phyloP scores from a whole-genome alignment of 2,888 invertebrate genomes.

The Camponotus fellah region DNA sequence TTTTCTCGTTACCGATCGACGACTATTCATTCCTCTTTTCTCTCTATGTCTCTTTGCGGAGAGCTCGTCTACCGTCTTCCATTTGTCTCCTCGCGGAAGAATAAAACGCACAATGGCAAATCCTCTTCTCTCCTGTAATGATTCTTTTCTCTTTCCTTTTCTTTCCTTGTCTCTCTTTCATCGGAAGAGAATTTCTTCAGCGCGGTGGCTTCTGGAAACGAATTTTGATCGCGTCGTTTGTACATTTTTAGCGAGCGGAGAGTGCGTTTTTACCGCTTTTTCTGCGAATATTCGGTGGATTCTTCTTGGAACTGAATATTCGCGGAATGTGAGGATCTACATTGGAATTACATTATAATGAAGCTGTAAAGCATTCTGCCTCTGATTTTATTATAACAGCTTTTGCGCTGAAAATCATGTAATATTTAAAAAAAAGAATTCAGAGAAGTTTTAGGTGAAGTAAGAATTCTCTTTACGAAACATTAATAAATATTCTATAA shows the following conservation, averaged over 20 bases:
- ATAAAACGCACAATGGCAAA: slow-evolving; percentile 62
- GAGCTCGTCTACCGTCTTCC: slow-evolving; percentile 57
- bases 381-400: slow-evolving; percentile 29
- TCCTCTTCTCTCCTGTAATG: slow-evolving; percentile 59
- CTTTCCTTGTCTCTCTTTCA: neutral
- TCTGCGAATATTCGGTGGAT: slow-evolving; percentile 34
- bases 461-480: neutral
- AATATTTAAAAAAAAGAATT: neutral
- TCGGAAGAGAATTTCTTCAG: slow-evolving; percentile 35
- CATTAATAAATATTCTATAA: neutral
- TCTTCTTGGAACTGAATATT: slow-evolving; percentile 14
- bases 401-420: neutral
- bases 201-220: slow-evolving; percentile 14
- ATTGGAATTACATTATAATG: slow-evolving; percentile 44
- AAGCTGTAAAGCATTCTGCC: slow-evolving; percentile 25
- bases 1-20: neutral
- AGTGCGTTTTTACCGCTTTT: slow-evolving; percentile 23
- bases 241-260: slow-evolving; percentile 37
- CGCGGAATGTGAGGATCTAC: slow-evolving; percentile 24
- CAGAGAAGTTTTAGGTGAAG: neutral
- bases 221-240: slow-evolving; percentile 50
- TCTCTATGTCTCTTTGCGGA: slow-evolving; percentile 39
- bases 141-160: slow-evolving; percentile 46
- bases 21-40: slow-evolving; percentile 44
- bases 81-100: slow-evolving; percentile 64